phyloP scores from a whole-genome alignment of 23 tunicate genomes.

The Oikopleura albicans region DNA sequence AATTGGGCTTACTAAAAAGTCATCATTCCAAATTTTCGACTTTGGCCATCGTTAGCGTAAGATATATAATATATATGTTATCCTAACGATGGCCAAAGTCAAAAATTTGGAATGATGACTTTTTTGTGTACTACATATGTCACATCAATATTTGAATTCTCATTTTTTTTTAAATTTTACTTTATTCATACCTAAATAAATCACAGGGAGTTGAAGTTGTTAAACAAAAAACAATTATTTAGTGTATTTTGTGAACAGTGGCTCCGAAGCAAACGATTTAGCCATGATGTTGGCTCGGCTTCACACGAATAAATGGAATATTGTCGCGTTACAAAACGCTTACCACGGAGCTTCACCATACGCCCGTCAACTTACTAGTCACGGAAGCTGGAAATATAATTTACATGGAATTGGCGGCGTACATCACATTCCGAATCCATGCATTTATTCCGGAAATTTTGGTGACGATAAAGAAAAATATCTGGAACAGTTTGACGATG shows the following conservation, averaged over 20 bases:
- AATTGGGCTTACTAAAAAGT: too few relatives aligned
- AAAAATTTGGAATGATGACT: too few relatives aligned
- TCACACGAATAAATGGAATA: slow-evolving; percentile 57
- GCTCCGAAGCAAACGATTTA: slow-evolving; percentile 94
- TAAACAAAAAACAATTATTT: too few relatives aligned
- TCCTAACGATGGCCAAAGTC: too few relatives aligned
- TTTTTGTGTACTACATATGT: too few relatives aligned
- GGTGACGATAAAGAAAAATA: neutral
- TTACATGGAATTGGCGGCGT: neutral
- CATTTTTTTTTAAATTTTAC: too few relatives aligned
- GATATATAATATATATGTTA: too few relatives aligned
- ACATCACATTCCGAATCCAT: neutral
- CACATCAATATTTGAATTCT: too few relatives aligned
- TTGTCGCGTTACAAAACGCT: slow-evolving; percentile 55
- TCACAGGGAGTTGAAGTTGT: too few relatives aligned
- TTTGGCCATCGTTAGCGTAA: too few relatives aligned
- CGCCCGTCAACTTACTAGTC: slow-evolving; percentile 62
- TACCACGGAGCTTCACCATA: slow-evolving; percentile 91
- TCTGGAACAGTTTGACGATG: neutral
- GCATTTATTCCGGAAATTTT: neutral
- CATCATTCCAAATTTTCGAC: too few relatives aligned
- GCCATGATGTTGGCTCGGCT: slow-evolving; percentile 64
- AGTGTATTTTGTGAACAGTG: slow-evolving; percentile 64
- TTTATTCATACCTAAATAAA: too few relatives aligned
- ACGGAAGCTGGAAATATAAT: slow-evolving; percentile 16